Evolutionary conservation across 2,113 vertebrate species (phyloP).

Genomic region (Scartelaos histophorus): DNA sequence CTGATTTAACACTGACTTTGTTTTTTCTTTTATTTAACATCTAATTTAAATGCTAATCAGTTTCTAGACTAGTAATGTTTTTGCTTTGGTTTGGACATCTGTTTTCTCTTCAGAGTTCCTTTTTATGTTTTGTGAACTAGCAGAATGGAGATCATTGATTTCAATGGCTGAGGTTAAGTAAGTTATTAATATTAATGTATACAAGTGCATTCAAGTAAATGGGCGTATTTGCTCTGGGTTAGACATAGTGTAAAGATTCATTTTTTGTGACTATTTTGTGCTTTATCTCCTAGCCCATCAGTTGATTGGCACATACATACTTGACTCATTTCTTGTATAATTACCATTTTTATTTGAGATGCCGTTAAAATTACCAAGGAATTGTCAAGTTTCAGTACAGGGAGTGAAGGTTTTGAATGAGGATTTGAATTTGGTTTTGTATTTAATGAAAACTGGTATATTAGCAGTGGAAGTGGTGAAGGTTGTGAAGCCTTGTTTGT

Average conservation of each 20-base stretch:
- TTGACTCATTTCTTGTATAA: too few relatives aligned
- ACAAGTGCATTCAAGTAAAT: not conserved
- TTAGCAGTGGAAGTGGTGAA: constrained; percentile 1
- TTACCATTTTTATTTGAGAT: too few relatives aligned
- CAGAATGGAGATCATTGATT: not conserved
- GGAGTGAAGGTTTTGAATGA: too few relatives aligned
- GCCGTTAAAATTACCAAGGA: not conserved
- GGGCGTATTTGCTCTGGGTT: not conserved
- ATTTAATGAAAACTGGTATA: too few relatives aligned
- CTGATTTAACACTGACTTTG: not conserved
- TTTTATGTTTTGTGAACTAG: not conserved
- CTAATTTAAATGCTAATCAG: not conserved
- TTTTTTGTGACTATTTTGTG: too few relatives aligned
- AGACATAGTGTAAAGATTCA: not conserved
- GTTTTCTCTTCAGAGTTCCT: not conserved
- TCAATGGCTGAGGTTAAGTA: not conserved
- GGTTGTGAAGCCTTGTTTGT: constrained; percentile 12
- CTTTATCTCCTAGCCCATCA: too few relatives aligned
- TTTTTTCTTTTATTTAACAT: not conserved
- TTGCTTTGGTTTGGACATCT: constrained; percentile 1
- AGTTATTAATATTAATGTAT: constrained; percentile 5
- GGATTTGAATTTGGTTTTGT: too few relatives aligned
- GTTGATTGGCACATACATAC: too few relatives aligned
- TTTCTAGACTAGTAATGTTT: not conserved
- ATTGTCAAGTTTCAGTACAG: too few relatives aligned